These are phyloP conservation scores for Brassicogethes aeneus DNA, from an alignment of 2,888 invertebrate genomes.

Conservation along the genomic window DNA sequence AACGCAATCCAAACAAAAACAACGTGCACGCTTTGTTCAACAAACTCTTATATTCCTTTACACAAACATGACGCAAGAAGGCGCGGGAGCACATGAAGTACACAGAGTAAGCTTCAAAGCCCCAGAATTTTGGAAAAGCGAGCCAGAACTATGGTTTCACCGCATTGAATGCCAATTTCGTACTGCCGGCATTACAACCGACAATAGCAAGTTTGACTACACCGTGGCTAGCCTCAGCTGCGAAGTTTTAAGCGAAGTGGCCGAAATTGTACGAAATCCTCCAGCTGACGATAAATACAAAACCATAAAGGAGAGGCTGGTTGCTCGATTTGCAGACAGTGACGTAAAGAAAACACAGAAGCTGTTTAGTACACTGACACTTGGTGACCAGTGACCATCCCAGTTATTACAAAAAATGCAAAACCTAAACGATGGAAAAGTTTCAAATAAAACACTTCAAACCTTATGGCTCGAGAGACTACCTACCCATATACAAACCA, in stretches of 20 bases:
- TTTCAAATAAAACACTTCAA: neutral
- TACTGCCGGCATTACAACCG: neutral
- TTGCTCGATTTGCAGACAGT: neutral
- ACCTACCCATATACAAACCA: too few relatives aligned
- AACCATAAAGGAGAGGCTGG: neutral
- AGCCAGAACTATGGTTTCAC: slow-evolving; percentile 1
- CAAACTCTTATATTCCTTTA: too few relatives aligned
- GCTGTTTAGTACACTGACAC: neutral
- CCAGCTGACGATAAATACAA: neutral
- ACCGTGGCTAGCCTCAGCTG: neutral
- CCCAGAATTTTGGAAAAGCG: slow-evolving; percentile 1
- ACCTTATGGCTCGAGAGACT: slow-evolving; percentile 2
- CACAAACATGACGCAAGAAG: too few relatives aligned
- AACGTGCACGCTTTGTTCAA: too few relatives aligned
- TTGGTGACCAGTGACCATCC: neutral
- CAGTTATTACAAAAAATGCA: slow-evolving; percentile 1
- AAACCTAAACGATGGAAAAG: neutral
- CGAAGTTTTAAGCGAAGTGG: neutral
- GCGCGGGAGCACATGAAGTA: too few relatives aligned
- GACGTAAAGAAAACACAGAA: neutral
- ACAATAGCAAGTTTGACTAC: slow-evolving; percentile 1
- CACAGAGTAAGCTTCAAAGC: neutral
- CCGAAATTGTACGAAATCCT: neutral
- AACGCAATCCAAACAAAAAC: too few relatives aligned
- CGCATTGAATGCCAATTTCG: slow-evolving; percentile 1